phyloP scores from a whole-genome alignment of 2,888 invertebrate species.

The Luffia ferchaultella region DNA sequence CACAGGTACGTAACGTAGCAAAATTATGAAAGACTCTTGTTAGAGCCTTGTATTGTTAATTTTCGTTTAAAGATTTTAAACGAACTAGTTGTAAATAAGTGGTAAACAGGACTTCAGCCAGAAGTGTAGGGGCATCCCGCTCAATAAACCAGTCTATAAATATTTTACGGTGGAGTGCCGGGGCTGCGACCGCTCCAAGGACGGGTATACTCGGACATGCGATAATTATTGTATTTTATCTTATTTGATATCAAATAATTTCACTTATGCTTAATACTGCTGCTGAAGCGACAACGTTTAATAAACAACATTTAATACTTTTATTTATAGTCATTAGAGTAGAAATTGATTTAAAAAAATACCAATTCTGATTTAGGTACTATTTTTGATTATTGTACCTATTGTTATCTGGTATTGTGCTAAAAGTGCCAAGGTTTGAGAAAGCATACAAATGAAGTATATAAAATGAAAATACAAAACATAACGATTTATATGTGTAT shows the following conservation, averaged over 20 bases:
- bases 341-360: no score
- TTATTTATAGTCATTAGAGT: no score
- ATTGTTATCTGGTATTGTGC: no score
- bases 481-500: no score
- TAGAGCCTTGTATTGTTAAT: not conserved
- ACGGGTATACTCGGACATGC: not conserved
- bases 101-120: slow-evolving; percentile 1
- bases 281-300: no score
- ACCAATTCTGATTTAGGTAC: no score
- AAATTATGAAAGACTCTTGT: not conserved
- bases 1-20: not conserved
- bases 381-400: no score
- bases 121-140: slow-evolving; percentile 34
- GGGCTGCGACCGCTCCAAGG: slow-evolving; percentile 3
- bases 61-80: not conserved
- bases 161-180: slow-evolving; percentile 30
- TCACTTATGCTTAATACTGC: no score
- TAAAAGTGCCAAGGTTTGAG: no score
- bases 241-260: not conserved
- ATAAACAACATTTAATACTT: no score
- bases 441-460: no score
- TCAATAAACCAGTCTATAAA: slow-evolving; percentile 51
- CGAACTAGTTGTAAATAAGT: not conserved
- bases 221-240: slow-evolving; percentile 1
- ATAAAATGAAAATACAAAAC: no score